Evolutionary conservation across 2,888 invertebrate genomes (phyloP), one percentile per base, ranked within the genome.

Genomic region (Drosophila buzzatii): DNA sequence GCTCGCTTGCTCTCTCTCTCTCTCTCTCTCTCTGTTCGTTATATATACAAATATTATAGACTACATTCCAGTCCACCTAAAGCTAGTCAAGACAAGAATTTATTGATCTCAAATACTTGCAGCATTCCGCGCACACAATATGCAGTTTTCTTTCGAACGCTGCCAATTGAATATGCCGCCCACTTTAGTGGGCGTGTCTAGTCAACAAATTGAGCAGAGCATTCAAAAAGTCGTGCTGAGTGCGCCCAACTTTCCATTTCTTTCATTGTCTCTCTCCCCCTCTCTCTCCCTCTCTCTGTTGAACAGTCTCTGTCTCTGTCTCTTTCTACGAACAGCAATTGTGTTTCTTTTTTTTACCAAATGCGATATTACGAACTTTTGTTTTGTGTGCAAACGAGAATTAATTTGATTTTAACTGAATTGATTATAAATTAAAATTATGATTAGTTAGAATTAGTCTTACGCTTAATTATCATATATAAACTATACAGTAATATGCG

Each of bases 401-500:
- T 76, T 76, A 77, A 68, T 85, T 84, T 84, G 73, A 84, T 71
- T 86, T 82, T 68, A 74, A 82, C 77, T 77, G 51, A 74, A 66
- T 78, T 73, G 70, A 78, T 78, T 78, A 77, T 74, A 74, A 64
- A 70, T 79, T 79, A 75, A 78, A 64, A 67, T 79, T 79, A 77
- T 75, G 76, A 72, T 79, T 76, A 79, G 68, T 79, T 77, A 77
- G 70, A 18, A 56, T 57, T 78, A 77, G 80, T 81, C 66, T 64
- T 82, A 79, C 69, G 82, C 85, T 85, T 82, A 82, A 78, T 81
- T 82, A 70, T 59, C 74, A 63, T 56, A 71, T 70, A 71, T 66
- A 76, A 78, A 53, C 68, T 70, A 55, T 76, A 74, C 77, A 78
- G 70, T 64, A 76, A 74, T 77, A 79, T 80, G 74, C 81, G 81